Evolutionary conservation across 1,140 invertebrate genomes (phyloP).

Genomic region (Cepaea nemoralis): DNA sequence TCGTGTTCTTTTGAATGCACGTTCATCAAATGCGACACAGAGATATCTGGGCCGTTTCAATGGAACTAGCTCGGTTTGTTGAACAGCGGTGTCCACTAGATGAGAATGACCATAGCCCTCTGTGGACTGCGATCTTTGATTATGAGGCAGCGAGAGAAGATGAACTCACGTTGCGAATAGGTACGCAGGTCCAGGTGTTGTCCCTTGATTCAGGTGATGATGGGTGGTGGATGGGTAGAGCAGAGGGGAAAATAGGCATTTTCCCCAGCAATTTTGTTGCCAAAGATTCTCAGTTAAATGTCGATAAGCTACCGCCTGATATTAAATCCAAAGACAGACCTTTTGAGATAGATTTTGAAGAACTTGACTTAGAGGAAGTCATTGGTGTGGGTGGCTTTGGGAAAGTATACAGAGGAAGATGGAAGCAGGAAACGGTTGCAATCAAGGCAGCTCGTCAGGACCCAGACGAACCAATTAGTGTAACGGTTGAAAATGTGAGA

Average conservation of each 20-base stretch:
- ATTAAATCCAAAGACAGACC: constrained; percentile 76
- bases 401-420: constrained; percentile 90
- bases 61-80: constrained; percentile 59
- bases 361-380: constrained; percentile 90
- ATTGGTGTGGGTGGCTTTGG: constrained; percentile 98
- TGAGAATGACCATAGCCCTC: constrained; percentile 45
- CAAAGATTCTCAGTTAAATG: constrained; percentile 74
- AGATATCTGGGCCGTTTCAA: constrained; percentile 50
- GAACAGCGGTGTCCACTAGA: constrained; percentile 50
- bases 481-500: constrained; percentile 87
- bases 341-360: constrained; percentile 87
- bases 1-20: constrained; percentile 5
- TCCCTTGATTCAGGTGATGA: constrained; percentile 96
- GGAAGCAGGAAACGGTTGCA: constrained; percentile 87
- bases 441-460: constrained; percentile 94
- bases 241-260: constrained; percentile 84
- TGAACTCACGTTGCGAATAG: constrained; percentile 87
- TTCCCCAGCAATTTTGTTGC: constrained; percentile 93
- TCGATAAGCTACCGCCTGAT: constrained; percentile 72
- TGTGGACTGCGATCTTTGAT: constrained; percentile 91
- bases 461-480: constrained; percentile 87
- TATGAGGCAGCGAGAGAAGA: constrained; percentile 93
- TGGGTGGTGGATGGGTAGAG: constrained; percentile 97
- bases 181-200: constrained; percentile 90
- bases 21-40: constrained; percentile 51